Conservation (phyloP, 2,888 invertebrate species). For the Taphrorychus bicolor region DNA sequence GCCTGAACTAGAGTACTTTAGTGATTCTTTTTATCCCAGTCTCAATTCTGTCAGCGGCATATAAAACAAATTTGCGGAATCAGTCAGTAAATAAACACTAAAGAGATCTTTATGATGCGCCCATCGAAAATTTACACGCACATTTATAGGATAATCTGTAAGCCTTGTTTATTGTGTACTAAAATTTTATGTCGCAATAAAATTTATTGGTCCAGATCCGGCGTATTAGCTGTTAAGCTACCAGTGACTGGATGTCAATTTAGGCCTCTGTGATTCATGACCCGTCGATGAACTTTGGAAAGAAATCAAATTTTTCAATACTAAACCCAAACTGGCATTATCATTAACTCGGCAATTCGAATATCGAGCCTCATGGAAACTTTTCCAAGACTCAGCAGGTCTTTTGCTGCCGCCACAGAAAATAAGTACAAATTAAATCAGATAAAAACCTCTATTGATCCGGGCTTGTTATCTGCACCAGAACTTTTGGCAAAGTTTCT, state of each 20-base stretch:
- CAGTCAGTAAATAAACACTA: slow-evolving; percentile 13
- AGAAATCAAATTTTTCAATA: too few relatives aligned
- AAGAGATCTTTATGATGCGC: slow-evolving; percentile 15
- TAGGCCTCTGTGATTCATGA: neutral
- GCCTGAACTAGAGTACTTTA: too few relatives aligned
- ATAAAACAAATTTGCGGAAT: neutral
- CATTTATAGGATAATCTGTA: slow-evolving; percentile 28
- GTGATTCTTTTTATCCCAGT: too few relatives aligned
- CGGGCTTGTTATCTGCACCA: slow-evolving; percentile 27
- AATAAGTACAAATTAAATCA: slow-evolving; percentile 39
- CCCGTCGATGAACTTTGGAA: too few relatives aligned
- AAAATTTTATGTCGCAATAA: slow-evolving; percentile 17
- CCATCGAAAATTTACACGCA: slow-evolving; percentile 20
- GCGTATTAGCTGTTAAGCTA: slow-evolving; percentile 17
- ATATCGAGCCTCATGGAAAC: too few relatives aligned
- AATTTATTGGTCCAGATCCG: slow-evolving; percentile 19
- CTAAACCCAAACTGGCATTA: too few relatives aligned
- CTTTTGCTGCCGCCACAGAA: slow-evolving; percentile 10
- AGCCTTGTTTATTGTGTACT: slow-evolving; percentile 25
- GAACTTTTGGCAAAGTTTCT: slow-evolving; percentile 17
- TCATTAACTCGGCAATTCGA: too few relatives aligned
- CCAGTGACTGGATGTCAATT: slow-evolving; percentile 1
- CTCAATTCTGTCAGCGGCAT: too few relatives aligned
- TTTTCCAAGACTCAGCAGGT: neutral
- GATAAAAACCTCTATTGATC: slow-evolving; percentile 33